Evolutionary conservation across 2,113 vertebrate genomes (phyloP).

Genomic region (Diadophis punctatus): DNA sequence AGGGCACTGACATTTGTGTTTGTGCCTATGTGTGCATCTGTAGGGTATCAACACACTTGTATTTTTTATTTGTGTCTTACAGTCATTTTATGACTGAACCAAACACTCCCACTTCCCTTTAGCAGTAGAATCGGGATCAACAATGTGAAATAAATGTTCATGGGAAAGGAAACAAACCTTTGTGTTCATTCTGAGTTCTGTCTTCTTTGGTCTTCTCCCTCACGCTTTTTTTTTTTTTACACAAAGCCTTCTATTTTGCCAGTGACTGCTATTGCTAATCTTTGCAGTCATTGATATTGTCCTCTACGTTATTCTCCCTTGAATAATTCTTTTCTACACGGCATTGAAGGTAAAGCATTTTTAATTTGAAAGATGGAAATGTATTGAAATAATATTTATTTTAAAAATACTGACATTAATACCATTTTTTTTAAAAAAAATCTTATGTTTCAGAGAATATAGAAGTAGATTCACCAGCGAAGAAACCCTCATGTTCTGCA

Average conservation of each 20-base stretch:
- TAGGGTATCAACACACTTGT: neutral
- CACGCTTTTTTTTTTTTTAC: neutral
- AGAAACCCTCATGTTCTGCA: constrained; percentile 94
- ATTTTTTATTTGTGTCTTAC: neutral
- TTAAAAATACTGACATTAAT: neutral
- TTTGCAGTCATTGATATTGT: neutral
- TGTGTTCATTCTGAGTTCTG: neutral
- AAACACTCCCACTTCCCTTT: neutral
- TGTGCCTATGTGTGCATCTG: neutral
- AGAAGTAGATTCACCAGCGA: constrained; percentile 93
- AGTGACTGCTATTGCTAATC: neutral
- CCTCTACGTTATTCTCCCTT: neutral
- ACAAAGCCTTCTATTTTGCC: neutral
- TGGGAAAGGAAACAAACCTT: neutral
- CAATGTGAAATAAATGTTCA: neutral
- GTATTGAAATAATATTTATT: neutral
- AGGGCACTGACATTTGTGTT: neutral
- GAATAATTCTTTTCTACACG: neutral
- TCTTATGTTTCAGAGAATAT: constrained; percentile 80
- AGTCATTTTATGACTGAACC: neutral
- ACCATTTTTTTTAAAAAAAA: neutral
- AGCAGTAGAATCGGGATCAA: neutral
- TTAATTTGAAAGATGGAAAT: neutral
- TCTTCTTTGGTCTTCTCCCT: neutral
- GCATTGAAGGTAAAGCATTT: neutral